Evolutionary conservation across 92 coral and sea anemone genomes (phyloP).

Genomic region (Isaurus tuberculatus): DNA sequence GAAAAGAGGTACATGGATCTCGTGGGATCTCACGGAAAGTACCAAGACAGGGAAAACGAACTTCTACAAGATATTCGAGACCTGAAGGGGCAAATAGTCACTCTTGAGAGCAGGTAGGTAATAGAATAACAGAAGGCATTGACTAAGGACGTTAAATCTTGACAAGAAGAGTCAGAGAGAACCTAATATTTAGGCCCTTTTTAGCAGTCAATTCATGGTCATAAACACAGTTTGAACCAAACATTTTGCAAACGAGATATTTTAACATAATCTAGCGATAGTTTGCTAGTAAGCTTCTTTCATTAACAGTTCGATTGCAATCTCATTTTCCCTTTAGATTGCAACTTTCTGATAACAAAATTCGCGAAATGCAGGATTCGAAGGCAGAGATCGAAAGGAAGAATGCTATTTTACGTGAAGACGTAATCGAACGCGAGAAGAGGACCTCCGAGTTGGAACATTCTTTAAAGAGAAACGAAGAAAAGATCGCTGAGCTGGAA

Average conservation of each 20-base stretch:
- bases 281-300: neutral
- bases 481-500: slow-evolving; percentile 60
- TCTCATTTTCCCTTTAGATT: neutral
- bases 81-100: slow-evolving; percentile 54
- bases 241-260: too few relatives aligned
- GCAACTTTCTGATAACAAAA: slow-evolving; percentile 34
- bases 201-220: too few relatives aligned
- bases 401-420: slow-evolving; percentile 68
- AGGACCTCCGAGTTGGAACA: slow-evolving; percentile 58
- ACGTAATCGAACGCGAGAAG: slow-evolving; percentile 58
- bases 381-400: slow-evolving; percentile 58
- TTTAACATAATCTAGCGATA: too few relatives aligned
- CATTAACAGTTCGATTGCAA: neutral
- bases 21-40: slow-evolving; percentile 23
- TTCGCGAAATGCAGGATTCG: slow-evolving; percentile 38
- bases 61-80: slow-evolving; percentile 53
- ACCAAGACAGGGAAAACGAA: slow-evolving; percentile 38
- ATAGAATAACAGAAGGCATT: neutral
- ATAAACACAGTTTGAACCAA: too few relatives aligned
- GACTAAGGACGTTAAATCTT: too few relatives aligned
- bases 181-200: too few relatives aligned
- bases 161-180: too few relatives aligned
- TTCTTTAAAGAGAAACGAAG: slow-evolving; percentile 40
- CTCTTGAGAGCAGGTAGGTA: slow-evolving; percentile 58
- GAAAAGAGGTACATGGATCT: slow-evolving; percentile 33